Conservation (phyloP, 2,113 vertebrate species). For the Clarias magur region DNA sequence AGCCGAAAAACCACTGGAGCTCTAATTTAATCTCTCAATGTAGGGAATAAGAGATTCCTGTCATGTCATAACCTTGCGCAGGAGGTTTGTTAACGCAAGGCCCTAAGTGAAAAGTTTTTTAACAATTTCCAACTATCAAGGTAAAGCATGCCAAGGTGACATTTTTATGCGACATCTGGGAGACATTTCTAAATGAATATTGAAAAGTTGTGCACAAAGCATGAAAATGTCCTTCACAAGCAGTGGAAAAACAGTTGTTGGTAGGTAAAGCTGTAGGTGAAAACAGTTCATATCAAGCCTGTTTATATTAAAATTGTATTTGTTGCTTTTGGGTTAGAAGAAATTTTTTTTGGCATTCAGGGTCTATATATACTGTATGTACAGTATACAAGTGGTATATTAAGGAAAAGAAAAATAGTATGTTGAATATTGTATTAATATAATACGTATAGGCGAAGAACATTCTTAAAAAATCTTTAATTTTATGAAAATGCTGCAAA, state of each 20-base stretch:
- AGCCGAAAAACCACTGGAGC: background rate
- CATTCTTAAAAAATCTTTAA: background rate
- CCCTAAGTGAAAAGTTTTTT: constrained; percentile 1
- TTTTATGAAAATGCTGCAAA: background rate
- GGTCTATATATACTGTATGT: background rate
- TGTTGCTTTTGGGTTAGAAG: background rate
- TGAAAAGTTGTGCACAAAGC: background rate
- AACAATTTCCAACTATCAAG: constrained; percentile 34
- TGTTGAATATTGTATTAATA: too few species aligned
- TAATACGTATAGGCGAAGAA: background rate
- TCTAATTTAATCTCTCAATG: constrained; percentile 1
- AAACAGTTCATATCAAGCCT: background rate
- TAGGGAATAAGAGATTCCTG: constrained; percentile 7
- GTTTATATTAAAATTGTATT: background rate
- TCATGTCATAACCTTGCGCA: background rate
- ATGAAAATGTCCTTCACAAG: background rate
- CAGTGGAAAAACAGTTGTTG: background rate
- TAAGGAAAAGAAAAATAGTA: too few species aligned
- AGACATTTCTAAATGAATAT: constrained; percentile 1
- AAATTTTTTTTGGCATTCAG: background rate
- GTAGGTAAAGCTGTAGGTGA: background rate
- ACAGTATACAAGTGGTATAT: too few species aligned
- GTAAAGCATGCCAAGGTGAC: constrained; percentile 5
- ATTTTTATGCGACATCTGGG: background rate
- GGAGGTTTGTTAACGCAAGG: constrained; percentile 4